A percentile compares a stretch with the other conserved stretches of the same genome.
phyloP scores from a whole-genome alignment of 2,797 vertebrate species.

The Schizothorax lantsangensis region DNA sequence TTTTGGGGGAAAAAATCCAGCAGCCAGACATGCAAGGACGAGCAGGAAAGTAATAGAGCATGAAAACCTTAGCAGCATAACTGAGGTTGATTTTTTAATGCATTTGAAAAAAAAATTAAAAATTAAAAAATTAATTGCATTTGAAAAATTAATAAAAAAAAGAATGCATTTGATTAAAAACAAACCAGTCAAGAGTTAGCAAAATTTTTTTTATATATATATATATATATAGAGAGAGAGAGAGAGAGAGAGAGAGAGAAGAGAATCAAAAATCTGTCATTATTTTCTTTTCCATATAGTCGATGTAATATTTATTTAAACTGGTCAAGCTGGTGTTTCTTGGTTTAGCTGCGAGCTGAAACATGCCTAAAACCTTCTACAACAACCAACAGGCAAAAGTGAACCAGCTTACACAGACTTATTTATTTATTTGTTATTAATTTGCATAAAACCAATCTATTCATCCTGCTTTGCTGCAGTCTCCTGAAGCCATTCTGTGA shows the following conservation, averaged over 20 bases:
- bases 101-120: neutral
- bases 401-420: no score
- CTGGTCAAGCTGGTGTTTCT: neutral
- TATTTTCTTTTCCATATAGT: neutral
- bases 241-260: no score
- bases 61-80: neutral
- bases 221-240: no score
- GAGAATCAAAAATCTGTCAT: no score
- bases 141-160: no score
- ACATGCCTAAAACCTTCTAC: neutral
- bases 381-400: neutral
- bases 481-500: no score
- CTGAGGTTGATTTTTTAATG: conserved; percentile 1
- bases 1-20: neutral
- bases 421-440: neutral
- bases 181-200: no score
- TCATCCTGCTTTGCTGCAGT: neutral
- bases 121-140: no score
- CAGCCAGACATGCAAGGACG: conserved; percentile 16
- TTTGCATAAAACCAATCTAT: neutral
- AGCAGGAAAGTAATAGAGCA: neutral
- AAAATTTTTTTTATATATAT: no score
- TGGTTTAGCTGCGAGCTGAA: neutral
- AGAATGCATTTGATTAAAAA: neutral
- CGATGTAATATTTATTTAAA: neutral